Percentiles rank a stretch among this genome's conserved stretches.
Evolutionary conservation across 2,113 vertebrate species (phyloP).

Genomic region (Aptenodytes forsteri): DNA sequence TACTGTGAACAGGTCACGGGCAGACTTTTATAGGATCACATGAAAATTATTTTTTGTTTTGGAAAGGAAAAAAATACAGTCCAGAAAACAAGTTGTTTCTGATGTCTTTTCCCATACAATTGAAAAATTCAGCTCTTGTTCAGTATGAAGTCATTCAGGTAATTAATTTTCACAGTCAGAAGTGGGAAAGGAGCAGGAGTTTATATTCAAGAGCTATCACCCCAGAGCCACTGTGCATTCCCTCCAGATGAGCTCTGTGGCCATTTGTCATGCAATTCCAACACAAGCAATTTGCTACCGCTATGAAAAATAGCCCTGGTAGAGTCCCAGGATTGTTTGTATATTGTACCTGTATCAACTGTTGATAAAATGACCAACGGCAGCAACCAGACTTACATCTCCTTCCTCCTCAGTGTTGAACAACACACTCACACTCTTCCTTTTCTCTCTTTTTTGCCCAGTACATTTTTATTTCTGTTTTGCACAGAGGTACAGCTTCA

Average conservation of each 20-base stretch:
- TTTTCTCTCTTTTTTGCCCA: not conserved
- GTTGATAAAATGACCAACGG: not conserved
- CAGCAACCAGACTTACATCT: not conserved
- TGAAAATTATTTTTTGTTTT: not conserved
- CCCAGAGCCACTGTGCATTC: not conserved
- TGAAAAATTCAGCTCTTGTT: not conserved
- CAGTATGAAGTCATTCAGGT: not conserved
- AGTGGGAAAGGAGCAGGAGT: not conserved
- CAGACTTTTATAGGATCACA: not conserved
- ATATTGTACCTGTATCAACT: not conserved
- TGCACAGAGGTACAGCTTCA: not conserved
- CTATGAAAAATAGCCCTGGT: not conserved
- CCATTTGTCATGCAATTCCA: not conserved
- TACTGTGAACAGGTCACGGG: not conserved
- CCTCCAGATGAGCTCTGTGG: not conserved
- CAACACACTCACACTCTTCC: not conserved
- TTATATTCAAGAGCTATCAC: not conserved
- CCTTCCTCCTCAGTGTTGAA: not conserved
- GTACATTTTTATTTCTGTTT: not conserved
- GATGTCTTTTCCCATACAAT: not conserved
- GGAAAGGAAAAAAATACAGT: not conserved
- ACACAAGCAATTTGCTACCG: not conserved
- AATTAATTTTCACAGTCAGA: not conserved
- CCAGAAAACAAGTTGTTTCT: not conserved
- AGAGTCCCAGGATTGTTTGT: not conserved